A percentile compares a stretch with the other conserved stretches of the same genome.
Conservation (phyloP, 2,113 vertebrate genomes). For the Cyanoderma ruficeps region DNA sequence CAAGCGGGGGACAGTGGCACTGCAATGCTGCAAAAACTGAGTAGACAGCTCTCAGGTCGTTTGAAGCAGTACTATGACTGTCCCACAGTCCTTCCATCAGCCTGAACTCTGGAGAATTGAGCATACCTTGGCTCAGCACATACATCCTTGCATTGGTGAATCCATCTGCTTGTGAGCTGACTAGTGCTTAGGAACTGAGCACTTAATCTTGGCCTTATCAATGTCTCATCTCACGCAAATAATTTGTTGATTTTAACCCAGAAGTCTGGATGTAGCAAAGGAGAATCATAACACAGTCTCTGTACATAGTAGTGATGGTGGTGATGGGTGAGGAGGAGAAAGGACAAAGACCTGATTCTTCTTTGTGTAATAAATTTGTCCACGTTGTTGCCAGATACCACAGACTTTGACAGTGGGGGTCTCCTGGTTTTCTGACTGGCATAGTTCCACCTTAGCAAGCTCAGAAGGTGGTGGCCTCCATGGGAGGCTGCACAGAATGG, state of each 20-base stretch:
- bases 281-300: neutral
- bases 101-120: neutral
- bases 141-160: neutral
- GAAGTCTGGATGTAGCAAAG: neutral
- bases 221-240: neutral
- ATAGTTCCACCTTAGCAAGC: neutral
- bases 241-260: neutral
- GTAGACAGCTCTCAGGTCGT: neutral
- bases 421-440: neutral
- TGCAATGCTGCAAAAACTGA: neutral
- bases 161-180: neutral
- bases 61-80: rapidly evolving
- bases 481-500: neutral
- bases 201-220: neutral
- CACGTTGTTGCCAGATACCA: rapidly evolving
- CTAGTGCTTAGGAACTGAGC: neutral
- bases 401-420: neutral
- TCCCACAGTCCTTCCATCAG: neutral
- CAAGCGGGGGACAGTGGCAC: no score
- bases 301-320: no score
- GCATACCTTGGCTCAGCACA: neutral
- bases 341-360: neutral
- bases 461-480: neutral
- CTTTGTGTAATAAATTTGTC: neutral
- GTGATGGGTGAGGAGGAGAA: neutral